A percentile compares a stretch with the other conserved stretches of the same genome.
phyloP scores from a whole-genome alignment of 1,140 invertebrate genomes.

The Solenopsis fugax region DNA sequence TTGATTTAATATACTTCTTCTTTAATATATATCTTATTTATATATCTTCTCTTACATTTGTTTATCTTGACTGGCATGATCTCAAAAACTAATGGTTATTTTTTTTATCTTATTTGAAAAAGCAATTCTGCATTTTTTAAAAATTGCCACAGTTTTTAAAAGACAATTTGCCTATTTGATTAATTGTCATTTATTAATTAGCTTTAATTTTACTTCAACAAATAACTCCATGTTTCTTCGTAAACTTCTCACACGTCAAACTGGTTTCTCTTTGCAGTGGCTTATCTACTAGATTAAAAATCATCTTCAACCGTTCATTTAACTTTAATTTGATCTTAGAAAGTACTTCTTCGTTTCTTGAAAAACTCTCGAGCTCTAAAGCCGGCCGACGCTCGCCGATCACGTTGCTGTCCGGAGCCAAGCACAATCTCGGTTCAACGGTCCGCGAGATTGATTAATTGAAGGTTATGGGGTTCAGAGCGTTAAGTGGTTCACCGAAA shows the following conservation, averaged over 20 bases:
- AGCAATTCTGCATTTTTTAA: neutral
- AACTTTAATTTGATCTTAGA: neutral
- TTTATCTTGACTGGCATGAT: too few species aligned
- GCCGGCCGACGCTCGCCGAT: neutral
- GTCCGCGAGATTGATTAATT: conserved; percentile 75
- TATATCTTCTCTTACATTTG: too few species aligned
- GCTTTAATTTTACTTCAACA: neutral
- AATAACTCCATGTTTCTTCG: neutral
- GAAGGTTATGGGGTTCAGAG: conserved; percentile 73
- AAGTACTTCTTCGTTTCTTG: conserved; percentile 9
- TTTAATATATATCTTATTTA: too few species aligned
- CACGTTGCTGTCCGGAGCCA: conserved; percentile 24
- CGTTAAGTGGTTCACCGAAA: conserved; percentile 76
- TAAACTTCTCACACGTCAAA: neutral
- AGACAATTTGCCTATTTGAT: too few species aligned
- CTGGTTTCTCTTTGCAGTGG: neutral
- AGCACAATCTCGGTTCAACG: conserved; percentile 68
- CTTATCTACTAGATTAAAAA: neutral
- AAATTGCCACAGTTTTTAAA: too few species aligned
- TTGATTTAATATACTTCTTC: too few species aligned
- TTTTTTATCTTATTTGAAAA: neutral
- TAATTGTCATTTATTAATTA: neutral
- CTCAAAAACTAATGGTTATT: neutral
- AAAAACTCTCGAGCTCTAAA: conserved; percentile 9
- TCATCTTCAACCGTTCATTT: neutral